Base-by-base conservation (phyloP, 1,140 invertebrate genomes). In the Tenebrio molitor region DNA sequence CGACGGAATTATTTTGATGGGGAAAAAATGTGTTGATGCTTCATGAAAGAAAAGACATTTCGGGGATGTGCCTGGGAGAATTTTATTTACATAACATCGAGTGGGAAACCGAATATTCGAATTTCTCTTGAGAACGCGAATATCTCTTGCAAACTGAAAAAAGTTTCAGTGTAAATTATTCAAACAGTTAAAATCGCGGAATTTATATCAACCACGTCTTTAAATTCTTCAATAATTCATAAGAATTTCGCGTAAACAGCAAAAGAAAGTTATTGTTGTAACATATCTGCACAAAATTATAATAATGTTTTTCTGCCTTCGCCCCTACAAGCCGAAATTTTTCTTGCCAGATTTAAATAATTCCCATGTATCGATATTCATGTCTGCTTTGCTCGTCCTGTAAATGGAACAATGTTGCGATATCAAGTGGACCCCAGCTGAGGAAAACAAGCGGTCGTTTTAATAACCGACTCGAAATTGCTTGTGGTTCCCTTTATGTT, bases 401-500 rank as follows among this genome's bases (percentile, higher is more conserved):
- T 69, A 46, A 33, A 69, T 69, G 29, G 21, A 33, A 46, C 41
- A 46, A 44, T 44, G 39, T 29, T 25, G 46, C 25, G 14, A 50
- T 46, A 69, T 50, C 44, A 34, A 46, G 65, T 41, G 25, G 66
- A 69, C 66, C 66, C 66, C 44, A 69, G 66, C 66, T 50, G 44
- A 69, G 21, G 66, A 69, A 36, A 46, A 50, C 21, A 34, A 25
- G 41, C 41, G 66, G 66, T 46, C 44, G 42, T 50, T 69, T 69
- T 69, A 69, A 69, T 69, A 69, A 69, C 66, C 44, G 44, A 46
- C 21, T 44, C 44, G 16, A 69, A 69, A 69, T 69, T 69, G 66
- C 66, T 69, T 69, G 66, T 46, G 66, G 66, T 69, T 29, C 16
- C 44, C 66, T 69, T 69, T 69, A 50, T 69, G 66, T 50, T 69